phyloP scores from a whole-genome alignment of 2,113 vertebrate genomes.

The Scomber colias region DNA sequence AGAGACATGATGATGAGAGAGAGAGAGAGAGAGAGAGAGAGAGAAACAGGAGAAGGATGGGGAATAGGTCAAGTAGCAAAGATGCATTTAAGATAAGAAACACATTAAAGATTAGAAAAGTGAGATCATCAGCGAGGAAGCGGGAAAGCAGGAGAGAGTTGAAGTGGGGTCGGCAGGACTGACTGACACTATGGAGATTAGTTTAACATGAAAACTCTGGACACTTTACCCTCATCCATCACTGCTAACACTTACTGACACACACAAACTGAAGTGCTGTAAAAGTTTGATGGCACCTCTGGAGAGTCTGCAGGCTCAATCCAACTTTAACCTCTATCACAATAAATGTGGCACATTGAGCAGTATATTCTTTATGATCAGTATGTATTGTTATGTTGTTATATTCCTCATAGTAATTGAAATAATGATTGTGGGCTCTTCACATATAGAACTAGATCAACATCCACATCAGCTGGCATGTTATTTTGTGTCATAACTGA shows the following conservation, averaged over 20 bases:
- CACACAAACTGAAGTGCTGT: background rate
- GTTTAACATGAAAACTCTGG: conserved; percentile 63
- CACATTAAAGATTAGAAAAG: conserved; percentile 15
- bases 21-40: conserved; percentile 14
- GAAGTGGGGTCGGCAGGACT: conserved; percentile 36
- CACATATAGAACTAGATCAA: too few species aligned
- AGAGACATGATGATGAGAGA: background rate
- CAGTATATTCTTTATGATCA: too few species aligned
- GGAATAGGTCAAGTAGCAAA: conserved; percentile 50
- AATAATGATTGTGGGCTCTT: too few species aligned
- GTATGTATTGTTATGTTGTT: too few species aligned
- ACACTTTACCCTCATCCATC: conserved; percentile 31
- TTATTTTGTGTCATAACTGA: too few species aligned
- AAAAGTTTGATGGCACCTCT: background rate
- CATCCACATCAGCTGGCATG: too few species aligned
- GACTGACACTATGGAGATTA: conserved; percentile 75
- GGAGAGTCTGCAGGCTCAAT: background rate
- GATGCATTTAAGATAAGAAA: conserved; percentile 43
- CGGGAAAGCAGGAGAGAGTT: conserved; percentile 5
- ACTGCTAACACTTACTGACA: conserved; percentile 7
- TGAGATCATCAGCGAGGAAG: background rate
- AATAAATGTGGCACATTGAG: too few species aligned
- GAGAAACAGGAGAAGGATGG: background rate
- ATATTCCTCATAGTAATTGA: too few species aligned
- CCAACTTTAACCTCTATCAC: too few species aligned